Base-by-base conservation (phyloP, 2,113 vertebrate genomes). In the Toxotes chatareus region DNA sequence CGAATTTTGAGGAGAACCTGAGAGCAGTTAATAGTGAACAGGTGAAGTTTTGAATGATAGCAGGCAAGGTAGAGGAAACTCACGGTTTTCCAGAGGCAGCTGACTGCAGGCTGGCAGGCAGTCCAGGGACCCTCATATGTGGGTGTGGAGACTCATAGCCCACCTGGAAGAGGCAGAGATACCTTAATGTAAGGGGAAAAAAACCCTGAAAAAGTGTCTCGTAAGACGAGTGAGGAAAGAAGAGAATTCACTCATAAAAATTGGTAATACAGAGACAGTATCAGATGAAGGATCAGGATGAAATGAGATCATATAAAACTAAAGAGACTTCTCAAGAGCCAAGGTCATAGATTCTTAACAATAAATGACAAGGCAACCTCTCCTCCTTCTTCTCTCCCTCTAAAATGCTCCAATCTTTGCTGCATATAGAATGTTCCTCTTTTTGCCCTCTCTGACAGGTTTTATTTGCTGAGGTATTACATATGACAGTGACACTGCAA, bases 131-230 rank as follows among this genome's bases (percentile, higher is more conserved):
- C 4, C 97, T 95, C 95, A 97, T 96, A 81, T 97, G 96, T 0
- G 96, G 94, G 89, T 97, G 96, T 0, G 96, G 95, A 55, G 94
- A 95, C 85, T 97, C 97, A 0, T 97, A 97, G 23, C 96, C 96
- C 79, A 97, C 96, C 97, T 97, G 90, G 5, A 90, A 65, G 0
- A 32, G 53, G 80, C 14, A 46, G 49, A 47, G 19, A 84, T 21
- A 44, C 23, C 12, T 27, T 12, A 46, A 55, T 23, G 23, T 60
- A 32, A 78, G 34, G 19, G 64, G 11, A 60, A 36, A 57, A 57
- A 14, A 67, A 1, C 51, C 3, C 38, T 9, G 9, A 56, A 34
- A 36, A 38, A 6, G 69, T 11, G n/a, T 3, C n/a, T 0, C 34
- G 31, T 57, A 40, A 38, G 21, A 31, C 51, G 32, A 14, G 21